Evolutionary conservation across 1,140 invertebrate species (phyloP).

Genomic region (Cheumatopsyche charites): DNA sequence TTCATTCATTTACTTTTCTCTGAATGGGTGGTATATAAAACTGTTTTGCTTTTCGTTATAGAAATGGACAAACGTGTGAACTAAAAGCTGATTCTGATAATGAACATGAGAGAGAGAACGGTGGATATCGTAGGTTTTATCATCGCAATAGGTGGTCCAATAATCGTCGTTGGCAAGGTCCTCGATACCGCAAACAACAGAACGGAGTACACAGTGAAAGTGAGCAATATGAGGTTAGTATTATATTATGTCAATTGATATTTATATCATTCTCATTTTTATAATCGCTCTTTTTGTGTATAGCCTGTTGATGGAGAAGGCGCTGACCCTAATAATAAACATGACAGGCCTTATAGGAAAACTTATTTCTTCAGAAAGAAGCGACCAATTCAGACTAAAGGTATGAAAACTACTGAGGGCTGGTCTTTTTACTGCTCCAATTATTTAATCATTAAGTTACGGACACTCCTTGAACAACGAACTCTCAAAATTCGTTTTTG

Average conservation of each 20-base stretch:
- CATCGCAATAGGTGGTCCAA: slow-evolving; percentile 5
- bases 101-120: slow-evolving; percentile 43
- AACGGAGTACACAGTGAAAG: slow-evolving; percentile 43
- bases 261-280: neutral
- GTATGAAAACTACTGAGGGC: no score
- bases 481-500: no score
- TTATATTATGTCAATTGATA: neutral
- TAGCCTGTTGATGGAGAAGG: slow-evolving; percentile 26
- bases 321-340: slow-evolving; percentile 10
- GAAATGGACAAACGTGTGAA: slow-evolving; percentile 51
- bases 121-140: slow-evolving; percentile 19
- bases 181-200: slow-evolving; percentile 5
- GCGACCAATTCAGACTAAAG: neutral
- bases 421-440: no score
- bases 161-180: slow-evolving; percentile 21
- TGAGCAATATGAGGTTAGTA: slow-evolving; percentile 41
- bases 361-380: slow-evolving; percentile 6
- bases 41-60: slow-evolving; percentile 41
- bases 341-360: neutral
- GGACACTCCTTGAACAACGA: no score
- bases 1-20: neutral
- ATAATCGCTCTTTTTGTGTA: neutral
- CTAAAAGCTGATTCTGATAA: slow-evolving; percentile 57
- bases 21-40: no score
- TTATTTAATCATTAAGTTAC: no score